Conservation (phyloP, 2,113 vertebrate species). For the Misgurnus anguillicaudatus region DNA sequence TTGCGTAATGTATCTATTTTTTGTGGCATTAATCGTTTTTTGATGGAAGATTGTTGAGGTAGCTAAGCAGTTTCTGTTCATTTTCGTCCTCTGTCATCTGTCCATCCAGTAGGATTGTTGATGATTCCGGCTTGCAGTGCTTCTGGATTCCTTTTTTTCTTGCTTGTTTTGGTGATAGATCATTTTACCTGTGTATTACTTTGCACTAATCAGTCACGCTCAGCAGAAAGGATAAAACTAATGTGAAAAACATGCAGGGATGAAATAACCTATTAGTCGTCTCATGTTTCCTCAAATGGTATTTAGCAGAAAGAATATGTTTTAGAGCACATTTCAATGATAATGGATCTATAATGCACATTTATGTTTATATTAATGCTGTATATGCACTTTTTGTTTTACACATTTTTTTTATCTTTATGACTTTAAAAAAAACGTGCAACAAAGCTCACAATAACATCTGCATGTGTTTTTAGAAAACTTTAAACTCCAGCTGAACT, state of each 20-base stretch:
- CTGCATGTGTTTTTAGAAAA: neutral
- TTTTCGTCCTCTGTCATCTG: conserved; percentile 35
- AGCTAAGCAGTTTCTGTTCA: conserved; percentile 45
- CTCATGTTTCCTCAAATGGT: conserved; percentile 9
- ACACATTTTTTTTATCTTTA: neutral
- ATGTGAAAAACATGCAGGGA: conserved; percentile 7
- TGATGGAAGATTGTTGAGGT: conserved; percentile 31
- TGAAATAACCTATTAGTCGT: conserved; percentile 5
- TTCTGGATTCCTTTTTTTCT: conserved; percentile 47
- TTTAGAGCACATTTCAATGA: neutral
- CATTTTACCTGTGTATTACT: conserved; percentile 41
- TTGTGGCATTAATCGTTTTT: conserved; percentile 54
- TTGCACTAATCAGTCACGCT: conserved; percentile 36
- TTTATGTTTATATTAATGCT: neutral
- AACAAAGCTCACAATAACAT: too few relatives aligned
- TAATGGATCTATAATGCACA: neutral
- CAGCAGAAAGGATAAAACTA: conserved; percentile 26
- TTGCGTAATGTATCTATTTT: conserved; percentile 52
- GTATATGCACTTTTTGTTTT: too few relatives aligned
- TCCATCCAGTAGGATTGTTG: conserved; percentile 24
- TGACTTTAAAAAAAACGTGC: too few relatives aligned
- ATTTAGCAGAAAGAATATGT: conserved; percentile 18
- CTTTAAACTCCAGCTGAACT: neutral
- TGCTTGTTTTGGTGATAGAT: conserved; percentile 36
- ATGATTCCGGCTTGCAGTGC: conserved; percentile 40